A percentile compares a stretch with the other conserved stretches of the same genome.
Conservation (phyloP, 2,888 invertebrate species). For the Artemia sp. region DNA sequence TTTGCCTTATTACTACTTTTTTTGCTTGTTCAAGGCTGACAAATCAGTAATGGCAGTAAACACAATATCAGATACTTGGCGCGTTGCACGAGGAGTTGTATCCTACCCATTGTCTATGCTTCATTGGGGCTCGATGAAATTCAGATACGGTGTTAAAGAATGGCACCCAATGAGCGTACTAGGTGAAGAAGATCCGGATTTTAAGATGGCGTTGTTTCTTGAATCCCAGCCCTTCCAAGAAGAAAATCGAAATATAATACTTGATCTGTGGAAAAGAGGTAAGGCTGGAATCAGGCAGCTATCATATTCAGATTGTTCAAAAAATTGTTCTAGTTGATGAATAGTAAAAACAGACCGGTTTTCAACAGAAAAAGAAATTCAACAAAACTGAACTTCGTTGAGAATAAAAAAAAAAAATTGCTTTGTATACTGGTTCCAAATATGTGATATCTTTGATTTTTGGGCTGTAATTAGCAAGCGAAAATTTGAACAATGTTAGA, state of each 20-base stretch:
- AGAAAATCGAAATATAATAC: constrained; percentile 35
- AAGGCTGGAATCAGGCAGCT: constrained; percentile 25
- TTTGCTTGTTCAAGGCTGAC: too few relatives aligned
- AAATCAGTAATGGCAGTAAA: constrained; percentile 16
- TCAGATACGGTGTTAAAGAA: constrained; percentile 19
- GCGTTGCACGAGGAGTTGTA: constrained; percentile 15
- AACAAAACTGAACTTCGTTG: too few relatives aligned
- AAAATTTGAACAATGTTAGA: too few relatives aligned
- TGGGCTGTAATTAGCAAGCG: too few relatives aligned
- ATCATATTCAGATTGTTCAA: too few relatives aligned
- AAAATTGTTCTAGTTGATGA: too few relatives aligned
- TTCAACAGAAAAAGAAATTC: too few relatives aligned
- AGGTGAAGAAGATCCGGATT: constrained; percentile 18
- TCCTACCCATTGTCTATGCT: constrained; percentile 17
- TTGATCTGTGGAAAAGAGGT: constrained; percentile 52
- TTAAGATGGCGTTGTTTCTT: constrained; percentile 40
- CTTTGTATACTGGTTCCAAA: too few relatives aligned
- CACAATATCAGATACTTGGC: constrained; percentile 20
- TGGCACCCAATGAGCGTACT: constrained; percentile 22
- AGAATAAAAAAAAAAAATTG: too few relatives aligned
- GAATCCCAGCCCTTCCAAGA: constrained; percentile 46
- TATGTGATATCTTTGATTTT: too few relatives aligned
- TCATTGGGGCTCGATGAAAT: constrained; percentile 22
- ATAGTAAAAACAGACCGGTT: too few relatives aligned
- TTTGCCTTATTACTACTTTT: too few relatives aligned